phyloP scores from a whole-genome alignment of 35 echinoderm and acorn worm genomes.

The Heliocidaris erythrogramma region DNA sequence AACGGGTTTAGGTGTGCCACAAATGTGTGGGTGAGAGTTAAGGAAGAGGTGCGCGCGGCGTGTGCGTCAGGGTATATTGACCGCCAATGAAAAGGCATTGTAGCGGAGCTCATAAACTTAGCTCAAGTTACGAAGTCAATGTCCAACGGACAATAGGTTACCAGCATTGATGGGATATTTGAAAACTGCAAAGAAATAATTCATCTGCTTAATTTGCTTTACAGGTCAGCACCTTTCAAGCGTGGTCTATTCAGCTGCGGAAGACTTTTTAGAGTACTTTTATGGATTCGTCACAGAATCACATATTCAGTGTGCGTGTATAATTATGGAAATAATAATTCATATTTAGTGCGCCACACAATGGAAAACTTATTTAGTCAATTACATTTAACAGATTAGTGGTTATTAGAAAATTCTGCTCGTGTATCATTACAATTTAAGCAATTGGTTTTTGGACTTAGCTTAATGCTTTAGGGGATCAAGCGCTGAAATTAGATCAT shows the following conservation, averaged over 20 bases:
- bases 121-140: conserved; percentile 34
- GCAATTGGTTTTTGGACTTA: no score
- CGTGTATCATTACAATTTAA: not conserved
- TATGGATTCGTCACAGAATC: conserved; percentile 1
- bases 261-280: not conserved
- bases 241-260: not conserved
- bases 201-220: conserved; percentile 1
- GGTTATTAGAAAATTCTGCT: not conserved
- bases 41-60: not conserved
- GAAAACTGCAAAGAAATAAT: not conserved
- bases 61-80: conserved; percentile 34
- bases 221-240: conserved; percentile 23
- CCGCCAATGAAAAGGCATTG: conserved; percentile 49
- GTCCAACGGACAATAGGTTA: conserved; percentile 17
- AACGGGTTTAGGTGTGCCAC: not conserved
- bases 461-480: no score
- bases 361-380: not conserved
- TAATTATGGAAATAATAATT: conserved; percentile 9
- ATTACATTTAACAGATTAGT: not conserved
- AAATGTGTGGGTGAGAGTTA: not conserved
- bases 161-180: not conserved
- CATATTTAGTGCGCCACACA: not conserved
- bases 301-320: not conserved
- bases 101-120: not conserved
- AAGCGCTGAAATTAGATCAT: no score